Base-by-base conservation (phyloP, 64 coral and sea anemone species). In the Dendrophyllia cribrosa region DNA sequence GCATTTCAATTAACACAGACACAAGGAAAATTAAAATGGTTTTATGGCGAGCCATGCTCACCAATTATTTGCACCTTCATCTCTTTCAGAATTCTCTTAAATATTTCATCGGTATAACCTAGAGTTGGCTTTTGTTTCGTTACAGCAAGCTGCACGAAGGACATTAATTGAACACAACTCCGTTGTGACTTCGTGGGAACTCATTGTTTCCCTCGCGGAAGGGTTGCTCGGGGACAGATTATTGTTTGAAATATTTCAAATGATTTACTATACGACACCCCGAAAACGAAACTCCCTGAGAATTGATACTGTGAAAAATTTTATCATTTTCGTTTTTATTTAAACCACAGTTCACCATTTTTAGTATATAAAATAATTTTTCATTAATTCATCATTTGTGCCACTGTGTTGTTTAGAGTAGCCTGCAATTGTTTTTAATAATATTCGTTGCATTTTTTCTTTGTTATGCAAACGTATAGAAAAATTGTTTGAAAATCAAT, bases 21-120 rank as follows among this genome's bases (percentile, higher is more conserved):
- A 67, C 44, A 84, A 84, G 60, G 19, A 84, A 84, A 67, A 68
- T 51, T 84, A 50, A 50, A 67, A 67, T 84, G 16, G 21, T 17
- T 66, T 84, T 49, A 12, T 51, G 60, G 45, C 61, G 7, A 67
- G 44, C 62, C 62, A 34, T 84, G 44, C 45, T 19, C 20, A 50
- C 34, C 61, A 84, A 84, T 84, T 66, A 84, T 49, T 3, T 11
- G 24, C 78, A 15, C 12, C 59, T 46, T 62, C 78, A 34, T 82
- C 59, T 48, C 43, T 62, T 64, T 82, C 43, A 17, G 9, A 60
- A 45, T 64, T 44, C 58, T 2, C 20, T 21, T 79, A 58, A 63
- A 82, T 82, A 20, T 84, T 84, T 49, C 9, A 66, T n/a, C 8
- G 21, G 15, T 19, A 21, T 19, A 43, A 16, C 47, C 46, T 19